phyloP scores from a whole-genome alignment of 2,113 vertebrate genomes.

The Dissostichus mawsoni region DNA sequence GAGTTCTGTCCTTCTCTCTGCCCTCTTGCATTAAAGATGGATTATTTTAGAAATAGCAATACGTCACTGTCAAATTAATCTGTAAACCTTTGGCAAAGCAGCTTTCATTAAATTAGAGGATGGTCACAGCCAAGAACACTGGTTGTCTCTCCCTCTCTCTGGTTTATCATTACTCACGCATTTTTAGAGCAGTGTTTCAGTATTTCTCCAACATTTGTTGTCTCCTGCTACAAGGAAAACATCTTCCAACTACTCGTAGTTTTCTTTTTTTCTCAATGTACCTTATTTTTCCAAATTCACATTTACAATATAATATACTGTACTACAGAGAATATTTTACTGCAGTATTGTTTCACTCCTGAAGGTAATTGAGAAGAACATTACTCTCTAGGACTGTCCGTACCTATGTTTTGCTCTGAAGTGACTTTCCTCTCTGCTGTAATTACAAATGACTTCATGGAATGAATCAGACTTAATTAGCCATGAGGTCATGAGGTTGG shows the following conservation, averaged over 20 bases:
- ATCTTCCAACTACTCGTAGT: not conserved
- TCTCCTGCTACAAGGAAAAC: not conserved
- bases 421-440: constrained; percentile 2
- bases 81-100: constrained; percentile 27
- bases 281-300: not conserved
- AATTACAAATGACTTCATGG: constrained; percentile 9
- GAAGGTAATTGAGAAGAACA: not conserved
- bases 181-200: not conserved
- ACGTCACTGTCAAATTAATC: constrained; percentile 23
- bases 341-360: not conserved
- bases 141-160: constrained; percentile 11
- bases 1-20: constrained; percentile 10
- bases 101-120: constrained; percentile 36
- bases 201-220: constrained; percentile 2
- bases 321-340: not conserved
- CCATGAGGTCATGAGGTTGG: constrained; percentile 1
- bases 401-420: constrained; percentile 6
- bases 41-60: constrained; percentile 33
- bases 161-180: not conserved
- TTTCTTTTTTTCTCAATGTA: not conserved
- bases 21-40: constrained; percentile 23
- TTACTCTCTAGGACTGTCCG: constrained; percentile 1
- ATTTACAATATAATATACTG: not conserved
- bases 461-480: constrained; percentile 23
- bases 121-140: not conserved